These are phyloP conservation scores for Murina feae DNA, from an alignment of 2,113 vertebrate genomes.

Conservation along the genomic window DNA sequence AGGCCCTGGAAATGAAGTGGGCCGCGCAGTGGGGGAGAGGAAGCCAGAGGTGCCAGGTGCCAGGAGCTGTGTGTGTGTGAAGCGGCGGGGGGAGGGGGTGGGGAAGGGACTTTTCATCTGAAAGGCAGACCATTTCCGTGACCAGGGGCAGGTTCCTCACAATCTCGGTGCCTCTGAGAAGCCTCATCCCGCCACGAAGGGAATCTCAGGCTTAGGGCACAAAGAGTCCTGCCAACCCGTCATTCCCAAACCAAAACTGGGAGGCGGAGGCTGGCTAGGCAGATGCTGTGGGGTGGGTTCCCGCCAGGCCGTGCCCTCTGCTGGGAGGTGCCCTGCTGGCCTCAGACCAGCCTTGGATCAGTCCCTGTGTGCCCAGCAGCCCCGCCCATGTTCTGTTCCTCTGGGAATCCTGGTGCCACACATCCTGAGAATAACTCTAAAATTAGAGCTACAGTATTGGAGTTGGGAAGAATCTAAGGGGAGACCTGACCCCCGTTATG, in stretches of 20 bases:
- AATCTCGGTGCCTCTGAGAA: neutral
- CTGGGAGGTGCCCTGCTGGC: too few relatives aligned
- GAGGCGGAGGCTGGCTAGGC: neutral
- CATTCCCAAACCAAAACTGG: neutral
- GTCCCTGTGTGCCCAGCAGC: too few relatives aligned
- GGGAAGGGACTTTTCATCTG: neutral
- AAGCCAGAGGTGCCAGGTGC: neutral
- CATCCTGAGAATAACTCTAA: neutral
- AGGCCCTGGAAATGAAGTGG: neutral
- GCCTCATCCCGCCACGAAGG: neutral
- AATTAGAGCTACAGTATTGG: neutral
- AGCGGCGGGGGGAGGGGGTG: neutral
- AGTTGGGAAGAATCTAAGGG: neutral
- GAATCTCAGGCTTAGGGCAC: rapidly evolving
- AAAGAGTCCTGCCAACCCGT: rapidly evolving
- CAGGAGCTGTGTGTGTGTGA: neutral
- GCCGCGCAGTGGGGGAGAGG: rapidly evolving
- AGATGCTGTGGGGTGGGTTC: neutral
- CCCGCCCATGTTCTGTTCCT: too few relatives aligned
- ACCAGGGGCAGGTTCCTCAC: neutral
- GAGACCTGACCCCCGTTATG: neutral
- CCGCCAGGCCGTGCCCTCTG: too few relatives aligned
- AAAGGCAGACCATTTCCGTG: neutral
- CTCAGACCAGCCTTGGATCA: too few relatives aligned
- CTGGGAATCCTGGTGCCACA: neutral